Evolutionary conservation across 2,113 vertebrate genomes (phyloP).

Genomic region (Halichoeres trimaculatus): DNA sequence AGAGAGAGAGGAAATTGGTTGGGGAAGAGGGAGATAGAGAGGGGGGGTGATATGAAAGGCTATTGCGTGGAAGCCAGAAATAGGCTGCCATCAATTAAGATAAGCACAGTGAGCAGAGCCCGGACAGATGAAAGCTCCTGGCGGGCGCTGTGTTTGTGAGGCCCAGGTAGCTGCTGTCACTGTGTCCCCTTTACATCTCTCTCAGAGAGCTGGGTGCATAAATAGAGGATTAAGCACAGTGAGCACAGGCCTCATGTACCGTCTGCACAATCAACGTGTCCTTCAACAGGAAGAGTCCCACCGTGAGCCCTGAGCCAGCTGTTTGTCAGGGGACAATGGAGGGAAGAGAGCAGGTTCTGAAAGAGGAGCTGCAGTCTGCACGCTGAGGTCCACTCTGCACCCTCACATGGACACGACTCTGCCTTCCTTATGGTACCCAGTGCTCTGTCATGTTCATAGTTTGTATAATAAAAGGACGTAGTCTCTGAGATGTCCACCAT

Average conservation of each 20-base stretch:
- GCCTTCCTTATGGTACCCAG: too few species aligned
- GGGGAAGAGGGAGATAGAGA: constrained; percentile 14
- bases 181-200: constrained; percentile 43
- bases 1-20: constrained; percentile 35
- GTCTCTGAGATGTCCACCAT: too few species aligned
- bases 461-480: too few species aligned
- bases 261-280: constrained; percentile 39
- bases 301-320: constrained; percentile 7
- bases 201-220: constrained; percentile 39
- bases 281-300: constrained; percentile 28
- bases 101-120: constrained; percentile 61
- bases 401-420: too few species aligned
- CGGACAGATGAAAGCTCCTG: constrained; percentile 63
- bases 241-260: constrained; percentile 27
- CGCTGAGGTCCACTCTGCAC: background rate
- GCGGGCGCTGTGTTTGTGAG: constrained; percentile 50
- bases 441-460: too few species aligned
- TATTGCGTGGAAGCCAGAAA: constrained; percentile 58
- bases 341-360: constrained; percentile 18
- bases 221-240: constrained; percentile 52
- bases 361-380: constrained; percentile 7
- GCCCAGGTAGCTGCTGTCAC: constrained; percentile 52
- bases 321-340: constrained; percentile 38
- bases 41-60: constrained; percentile 48
- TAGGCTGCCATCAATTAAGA: constrained; percentile 73